phyloP scores from a whole-genome alignment of 2,113 vertebrate genomes.

The Erythrocercus mccallii region DNA sequence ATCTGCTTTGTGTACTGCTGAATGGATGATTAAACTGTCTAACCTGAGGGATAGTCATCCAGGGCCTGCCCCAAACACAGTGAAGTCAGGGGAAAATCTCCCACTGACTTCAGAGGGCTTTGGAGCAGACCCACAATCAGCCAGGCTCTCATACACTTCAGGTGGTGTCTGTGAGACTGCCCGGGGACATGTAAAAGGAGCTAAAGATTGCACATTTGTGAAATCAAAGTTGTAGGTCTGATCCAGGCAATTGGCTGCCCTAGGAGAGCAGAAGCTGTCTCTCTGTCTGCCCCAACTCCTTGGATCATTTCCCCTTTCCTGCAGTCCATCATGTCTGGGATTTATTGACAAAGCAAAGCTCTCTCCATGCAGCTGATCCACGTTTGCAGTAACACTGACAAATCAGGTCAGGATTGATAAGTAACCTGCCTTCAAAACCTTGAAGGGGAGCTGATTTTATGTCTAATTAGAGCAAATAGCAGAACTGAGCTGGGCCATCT shows the following conservation, averaged over 20 bases:
- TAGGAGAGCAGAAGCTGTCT: not conserved
- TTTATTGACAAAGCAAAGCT: constrained; percentile 41
- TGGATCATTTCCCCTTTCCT: not conserved
- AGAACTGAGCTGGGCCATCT: not conserved
- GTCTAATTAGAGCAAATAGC: not conserved
- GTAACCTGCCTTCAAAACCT: not conserved
- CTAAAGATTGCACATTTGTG: not conserved
- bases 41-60: constrained; percentile 55
- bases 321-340: not conserved
- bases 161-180: not conserved
- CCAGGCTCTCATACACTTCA: constrained; percentile 18
- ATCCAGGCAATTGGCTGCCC: not conserved
- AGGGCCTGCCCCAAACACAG: constrained; percentile 41
- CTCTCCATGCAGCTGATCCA: accelerated
- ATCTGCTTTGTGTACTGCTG: constrained; percentile 63
- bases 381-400: not conserved
- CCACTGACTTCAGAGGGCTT: constrained; percentile 58
- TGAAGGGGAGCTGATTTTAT: not conserved
- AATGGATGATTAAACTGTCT: constrained; percentile 62
- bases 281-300: accelerated
- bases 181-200: not conserved
- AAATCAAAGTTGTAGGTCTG: not conserved
- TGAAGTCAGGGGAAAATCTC: constrained; percentile 55
- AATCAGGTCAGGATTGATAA: not conserved
- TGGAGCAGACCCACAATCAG: constrained; percentile 41